Conservation (phyloP, 2,113 vertebrate species). For the Oxygymnocypris stewartii region DNA sequence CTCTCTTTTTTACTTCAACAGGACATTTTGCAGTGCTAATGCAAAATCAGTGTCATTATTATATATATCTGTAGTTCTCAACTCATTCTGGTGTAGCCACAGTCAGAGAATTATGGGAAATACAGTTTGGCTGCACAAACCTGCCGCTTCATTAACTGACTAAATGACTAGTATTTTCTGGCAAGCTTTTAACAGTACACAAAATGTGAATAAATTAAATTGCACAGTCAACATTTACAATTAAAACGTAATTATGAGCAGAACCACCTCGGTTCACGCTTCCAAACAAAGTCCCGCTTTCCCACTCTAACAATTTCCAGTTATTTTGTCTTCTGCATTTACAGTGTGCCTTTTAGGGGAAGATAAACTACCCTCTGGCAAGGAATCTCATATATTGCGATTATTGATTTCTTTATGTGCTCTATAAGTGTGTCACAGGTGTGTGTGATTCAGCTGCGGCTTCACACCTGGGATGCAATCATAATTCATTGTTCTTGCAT, state of each 20-base stretch:
- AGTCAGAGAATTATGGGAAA: slow-evolving; percentile 18
- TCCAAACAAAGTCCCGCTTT: neutral
- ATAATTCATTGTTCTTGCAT: neutral
- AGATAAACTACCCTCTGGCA: slow-evolving; percentile 15
- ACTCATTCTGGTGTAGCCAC: neutral
- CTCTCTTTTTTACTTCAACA: neutral
- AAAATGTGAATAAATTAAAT: neutral
- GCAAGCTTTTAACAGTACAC: neutral
- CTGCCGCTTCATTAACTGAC: neutral
- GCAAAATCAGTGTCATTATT: neutral
- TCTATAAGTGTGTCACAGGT: slow-evolving; percentile 25
- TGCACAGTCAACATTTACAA: slow-evolving; percentile 11
- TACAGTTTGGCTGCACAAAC: neutral
- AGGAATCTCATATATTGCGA: slow-evolving; percentile 31
- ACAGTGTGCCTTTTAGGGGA: neutral
- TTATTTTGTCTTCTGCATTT: neutral
- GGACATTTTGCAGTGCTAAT: neutral
- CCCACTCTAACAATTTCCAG: neutral
- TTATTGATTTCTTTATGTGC: slow-evolving; percentile 41
- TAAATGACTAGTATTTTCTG: neutral
- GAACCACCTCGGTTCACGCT: neutral
- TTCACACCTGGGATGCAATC: neutral
- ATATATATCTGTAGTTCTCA: neutral
- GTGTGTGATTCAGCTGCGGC: slow-evolving; percentile 33
- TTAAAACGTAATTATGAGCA: slow-evolving; percentile 13